phyloP scores from a whole-genome alignment of 1,140 invertebrate species.

The Caligus rogercresseyi region DNA sequence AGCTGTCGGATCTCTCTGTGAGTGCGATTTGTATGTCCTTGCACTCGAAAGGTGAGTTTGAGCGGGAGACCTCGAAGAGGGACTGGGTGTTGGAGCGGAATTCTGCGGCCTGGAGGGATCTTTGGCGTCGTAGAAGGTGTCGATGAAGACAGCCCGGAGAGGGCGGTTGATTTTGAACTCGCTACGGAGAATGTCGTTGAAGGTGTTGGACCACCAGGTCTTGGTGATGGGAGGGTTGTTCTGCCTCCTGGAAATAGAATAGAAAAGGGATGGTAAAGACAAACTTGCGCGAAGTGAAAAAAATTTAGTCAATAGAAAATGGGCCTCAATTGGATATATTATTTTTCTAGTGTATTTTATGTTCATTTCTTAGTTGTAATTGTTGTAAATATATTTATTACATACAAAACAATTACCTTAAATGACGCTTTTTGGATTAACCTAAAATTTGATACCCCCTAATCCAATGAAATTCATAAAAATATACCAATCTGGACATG shows the following conservation, averaged over 20 bases:
- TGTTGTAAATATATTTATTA: too few relatives aligned
- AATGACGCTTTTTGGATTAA: too few relatives aligned
- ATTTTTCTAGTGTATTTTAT: too few relatives aligned
- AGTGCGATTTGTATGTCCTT: conserved; percentile 20
- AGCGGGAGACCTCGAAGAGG: conserved; percentile 7
- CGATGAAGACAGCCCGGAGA: conserved; percentile 15
- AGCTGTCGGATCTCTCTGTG: conserved; percentile 17
- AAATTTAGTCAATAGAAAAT: too few relatives aligned
- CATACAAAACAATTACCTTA: too few relatives aligned
- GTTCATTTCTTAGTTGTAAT: too few relatives aligned
- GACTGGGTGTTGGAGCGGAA: not conserved
- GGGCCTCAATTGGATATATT: too few relatives aligned
- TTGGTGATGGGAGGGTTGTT: conserved; percentile 5
- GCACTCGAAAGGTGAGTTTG: conserved; percentile 12
- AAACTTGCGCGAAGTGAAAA: too few relatives aligned
- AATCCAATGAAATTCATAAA: too few relatives aligned
- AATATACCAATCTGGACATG: too few relatives aligned
- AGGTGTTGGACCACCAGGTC: not conserved
- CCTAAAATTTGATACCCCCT: too few relatives aligned
- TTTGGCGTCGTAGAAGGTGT: conserved; percentile 17
- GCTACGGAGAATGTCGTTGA: conserved; percentile 4
- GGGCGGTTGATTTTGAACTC: not conserved
- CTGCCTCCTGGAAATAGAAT: not conserved
- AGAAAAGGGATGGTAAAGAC: not conserved
- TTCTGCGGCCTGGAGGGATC: conserved; percentile 2